phyloP scores from a whole-genome alignment of 1,140 invertebrate genomes.

The Drosophila trapezifrons region DNA sequence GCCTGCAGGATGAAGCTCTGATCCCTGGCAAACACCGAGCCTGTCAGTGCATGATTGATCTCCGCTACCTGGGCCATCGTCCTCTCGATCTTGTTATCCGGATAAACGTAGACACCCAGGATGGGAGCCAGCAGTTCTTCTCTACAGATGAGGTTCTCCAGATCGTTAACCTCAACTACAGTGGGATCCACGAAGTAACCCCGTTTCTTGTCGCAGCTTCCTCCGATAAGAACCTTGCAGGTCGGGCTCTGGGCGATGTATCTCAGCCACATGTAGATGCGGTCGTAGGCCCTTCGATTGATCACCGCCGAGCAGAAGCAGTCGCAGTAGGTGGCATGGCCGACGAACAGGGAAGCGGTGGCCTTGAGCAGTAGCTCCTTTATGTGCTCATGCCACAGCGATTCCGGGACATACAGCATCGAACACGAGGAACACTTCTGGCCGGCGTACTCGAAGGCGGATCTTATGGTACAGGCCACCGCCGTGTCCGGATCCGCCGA shows the following conservation, averaged over 20 bases:
- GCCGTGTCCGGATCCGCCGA: conserved; percentile 92
- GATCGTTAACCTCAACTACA: conserved; percentile 93
- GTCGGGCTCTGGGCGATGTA: conserved; percentile 91
- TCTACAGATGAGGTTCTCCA: conserved; percentile 94
- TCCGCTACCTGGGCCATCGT: conserved; percentile 86
- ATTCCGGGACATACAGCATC: conserved; percentile 96
- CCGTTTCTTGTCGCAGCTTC: conserved; percentile 91
- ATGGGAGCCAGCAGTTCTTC: conserved; percentile 99
- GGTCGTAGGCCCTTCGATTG: conserved; percentile 94
- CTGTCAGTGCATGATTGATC: conserved; percentile 96
- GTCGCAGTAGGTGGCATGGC: conserved; percentile 92
- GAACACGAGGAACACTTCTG: conserved; percentile 99
- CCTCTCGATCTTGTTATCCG: conserved; percentile 90
- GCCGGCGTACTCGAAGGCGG: conserved; percentile 97
- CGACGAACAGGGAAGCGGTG: conserved; percentile 88
- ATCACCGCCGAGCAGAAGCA: conserved; percentile 98
- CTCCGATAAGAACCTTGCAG: conserved; percentile 93
- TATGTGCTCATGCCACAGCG: conserved; percentile 89
- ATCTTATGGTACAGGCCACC: conserved; percentile 92
- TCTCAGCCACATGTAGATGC: conserved; percentile 95
- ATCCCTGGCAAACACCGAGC: conserved; percentile 96
- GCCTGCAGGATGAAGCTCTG: conserved; percentile 91
- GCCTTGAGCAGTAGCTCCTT: conserved; percentile 76
- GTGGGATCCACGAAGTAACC: conserved; percentile 99
- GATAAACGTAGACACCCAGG: conserved; percentile 95